Evolutionary conservation across 2,113 vertebrate genomes (phyloP), one percentile per base, ranked within the genome.

Genomic region (Pyxicephalus adspersus): DNA sequence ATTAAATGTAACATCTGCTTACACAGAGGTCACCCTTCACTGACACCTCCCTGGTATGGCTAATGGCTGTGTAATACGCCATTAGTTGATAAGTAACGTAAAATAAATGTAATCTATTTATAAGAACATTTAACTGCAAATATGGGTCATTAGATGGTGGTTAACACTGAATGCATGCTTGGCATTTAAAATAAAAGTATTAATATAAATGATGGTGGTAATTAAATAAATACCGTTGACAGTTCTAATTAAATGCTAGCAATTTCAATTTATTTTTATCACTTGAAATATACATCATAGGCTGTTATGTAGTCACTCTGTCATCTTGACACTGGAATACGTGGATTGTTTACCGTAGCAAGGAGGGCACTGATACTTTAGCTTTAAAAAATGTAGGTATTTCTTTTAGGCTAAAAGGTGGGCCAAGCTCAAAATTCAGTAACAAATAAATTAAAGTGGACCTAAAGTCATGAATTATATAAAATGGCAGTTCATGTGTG

Each of bases 141-240:
- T 23, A 29, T 34, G 55, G 71, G 29, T 60, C 71, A 74, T 74
- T 58, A 74, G 71, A 74, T 34, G 54, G 28, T 55, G 54, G 71
- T 74, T 74, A 57, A 72, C 23, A 55, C 54, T 17, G 28, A 22
- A 74, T 20, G 5, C 28, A 38, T 18, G 54, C 55, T 55, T 17
- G 71, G 28, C 55, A 58, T 74, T 29, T 19, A 15, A n/a, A 58
- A 60, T 23, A 9, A 74, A 74, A 38, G 20, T 18, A 74, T 74
- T 58, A 38, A 74, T 58, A 74, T 74, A 55, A 74, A 60, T 74
- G 16, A 74, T 38, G 23, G 71, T 5, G 15, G 7, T 60, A 74
- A 74, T 74, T 74, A 74, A 60, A 58, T 60, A 58, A 58, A 74
- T 60, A 60, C 71, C 8, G 55, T 31, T 74, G 71, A 60, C 71